A percentile compares a stretch with the other conserved stretches of the same genome.
Evolutionary conservation across 2,888 invertebrate species (phyloP).

Genomic region (Heliconius ismenius): DNA sequence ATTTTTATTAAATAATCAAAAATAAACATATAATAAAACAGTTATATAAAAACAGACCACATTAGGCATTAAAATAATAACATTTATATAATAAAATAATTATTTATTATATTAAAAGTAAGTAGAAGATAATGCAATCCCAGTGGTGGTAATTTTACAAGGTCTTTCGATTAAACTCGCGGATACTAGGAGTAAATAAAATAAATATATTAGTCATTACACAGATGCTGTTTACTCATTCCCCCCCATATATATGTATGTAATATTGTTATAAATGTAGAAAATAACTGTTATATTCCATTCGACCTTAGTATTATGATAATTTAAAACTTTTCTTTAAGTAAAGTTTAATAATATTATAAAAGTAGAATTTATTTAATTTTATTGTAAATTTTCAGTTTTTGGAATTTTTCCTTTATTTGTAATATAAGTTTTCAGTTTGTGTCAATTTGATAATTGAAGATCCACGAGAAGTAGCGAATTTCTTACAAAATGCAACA

Average conservation of each 20-base stretch:
- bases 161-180: slow-evolving; percentile 11
- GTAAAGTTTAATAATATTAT: too few relatives aligned
- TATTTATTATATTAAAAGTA: not conserved
- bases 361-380: too few relatives aligned
- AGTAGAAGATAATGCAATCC: slow-evolving; percentile 4
- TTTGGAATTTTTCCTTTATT: too few relatives aligned
- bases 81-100: not conserved
- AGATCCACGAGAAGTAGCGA: too few relatives aligned
- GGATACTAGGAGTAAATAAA: slow-evolving; percentile 6
- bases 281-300: slow-evolving; percentile 8
- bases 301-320: not conserved
- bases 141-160: slow-evolving; percentile 4
- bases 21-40: not conserved
- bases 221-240: slow-evolving; percentile 23
- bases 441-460: too few relatives aligned
- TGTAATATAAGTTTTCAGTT: too few relatives aligned
- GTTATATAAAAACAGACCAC: not conserved
- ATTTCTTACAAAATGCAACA: too few relatives aligned
- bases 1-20: too few relatives aligned
- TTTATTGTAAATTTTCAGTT: too few relatives aligned
- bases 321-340: not conserved
- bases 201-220: slow-evolving; percentile 3
- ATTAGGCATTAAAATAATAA: not conserved
- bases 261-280: not conserved
- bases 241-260: not conserved